Conservation (phyloP, 2,797 vertebrate species). For the Heteromormyrus szaboi region DNA sequence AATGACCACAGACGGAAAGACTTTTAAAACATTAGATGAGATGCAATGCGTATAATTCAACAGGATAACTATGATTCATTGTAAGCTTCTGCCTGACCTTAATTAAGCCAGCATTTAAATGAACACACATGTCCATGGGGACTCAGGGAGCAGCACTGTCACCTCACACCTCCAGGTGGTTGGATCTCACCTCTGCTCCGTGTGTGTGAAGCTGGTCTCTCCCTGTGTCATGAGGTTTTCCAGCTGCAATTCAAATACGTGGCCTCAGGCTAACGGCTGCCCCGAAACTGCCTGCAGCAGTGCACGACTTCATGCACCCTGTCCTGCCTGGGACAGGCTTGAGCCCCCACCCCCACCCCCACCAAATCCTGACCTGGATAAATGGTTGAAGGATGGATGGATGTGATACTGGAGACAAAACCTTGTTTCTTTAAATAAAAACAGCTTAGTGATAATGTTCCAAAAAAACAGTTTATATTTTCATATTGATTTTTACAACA, state of each 20-base stretch:
- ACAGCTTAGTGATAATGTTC: neutral
- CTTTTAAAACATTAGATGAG: neutral
- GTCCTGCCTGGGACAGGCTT: neutral
- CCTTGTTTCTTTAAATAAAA: neutral
- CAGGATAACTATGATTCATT: neutral
- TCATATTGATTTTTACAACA: constrained; percentile 21
- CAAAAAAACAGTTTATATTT: constrained; percentile 16
- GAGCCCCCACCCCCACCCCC: neutral
- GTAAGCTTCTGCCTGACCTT: neutral
- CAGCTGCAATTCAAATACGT: neutral
- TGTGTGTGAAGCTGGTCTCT: neutral
- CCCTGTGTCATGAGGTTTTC: neutral
- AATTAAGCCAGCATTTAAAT: neutral
- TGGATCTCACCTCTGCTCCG: neutral
- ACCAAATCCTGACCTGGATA: neutral
- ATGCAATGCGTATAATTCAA: neutral
- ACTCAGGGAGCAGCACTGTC: neutral
- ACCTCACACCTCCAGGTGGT: neutral
- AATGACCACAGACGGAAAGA: neutral
- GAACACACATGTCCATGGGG: neutral
- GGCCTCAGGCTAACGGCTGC: neutral
- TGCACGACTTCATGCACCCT: neutral
- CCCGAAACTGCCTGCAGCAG: neutral
- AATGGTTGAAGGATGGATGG: neutral
- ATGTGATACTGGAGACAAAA: neutral